Percentiles rank a stretch among this genome's conserved stretches.
Evolutionary conservation across 2,888 invertebrate species (phyloP).

Genomic region (Tachina fera): DNA sequence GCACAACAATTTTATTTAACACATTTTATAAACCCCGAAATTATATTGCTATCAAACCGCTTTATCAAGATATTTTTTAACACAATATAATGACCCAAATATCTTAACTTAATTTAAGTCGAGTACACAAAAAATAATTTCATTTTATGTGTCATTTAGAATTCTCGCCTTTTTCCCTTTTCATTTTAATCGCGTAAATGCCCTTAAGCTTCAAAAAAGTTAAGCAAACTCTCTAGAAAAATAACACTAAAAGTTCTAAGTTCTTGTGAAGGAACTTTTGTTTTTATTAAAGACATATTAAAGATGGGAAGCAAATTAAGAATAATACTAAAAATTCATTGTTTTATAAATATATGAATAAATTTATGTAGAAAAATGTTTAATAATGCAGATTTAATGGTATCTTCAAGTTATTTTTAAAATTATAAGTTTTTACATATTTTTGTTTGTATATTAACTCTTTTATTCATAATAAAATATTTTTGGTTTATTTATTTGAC

Average conservation of each 20-base stretch:
- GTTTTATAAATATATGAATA: slow-evolving; percentile 1
- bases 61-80: neutral
- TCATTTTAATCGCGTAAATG: slow-evolving; percentile 12
- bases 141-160: neutral
- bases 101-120: slow-evolving; percentile 2
- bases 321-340: neutral
- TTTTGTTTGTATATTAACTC: neutral
- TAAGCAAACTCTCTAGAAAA: neutral
- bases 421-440: neutral
- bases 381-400: neutral
- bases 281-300: too few species aligned
- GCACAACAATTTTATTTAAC: neutral
- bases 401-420: neutral
- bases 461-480: neutral
- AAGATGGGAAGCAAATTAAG: neutral
- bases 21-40: neutral
- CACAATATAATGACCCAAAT: neutral
- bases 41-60: neutral
- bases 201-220: slow-evolving; percentile 5
- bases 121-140: neutral
- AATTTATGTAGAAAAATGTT: neutral
- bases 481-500: too few species aligned
- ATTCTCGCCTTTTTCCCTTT: neutral
- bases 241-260: neutral
- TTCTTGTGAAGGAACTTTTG: too few species aligned